A percentile compares a stretch with the other conserved stretches of the same genome.
Evolutionary conservation across 2,888 invertebrate genomes (phyloP).

Genomic region (Ormyrus nitidulus): DNA sequence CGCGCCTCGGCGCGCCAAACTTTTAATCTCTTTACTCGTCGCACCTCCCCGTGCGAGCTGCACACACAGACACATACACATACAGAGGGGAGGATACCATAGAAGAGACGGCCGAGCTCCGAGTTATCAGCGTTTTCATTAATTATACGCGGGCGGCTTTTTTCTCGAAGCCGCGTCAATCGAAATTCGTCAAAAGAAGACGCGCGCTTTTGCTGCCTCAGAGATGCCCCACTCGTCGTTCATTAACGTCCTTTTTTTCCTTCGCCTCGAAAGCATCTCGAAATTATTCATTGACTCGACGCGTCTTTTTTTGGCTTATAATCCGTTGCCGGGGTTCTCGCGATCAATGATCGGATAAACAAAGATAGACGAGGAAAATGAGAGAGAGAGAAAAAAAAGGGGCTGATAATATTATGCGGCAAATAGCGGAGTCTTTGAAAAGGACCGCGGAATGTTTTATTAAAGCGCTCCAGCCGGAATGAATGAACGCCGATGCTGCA

Average conservation of each 20-base stretch:
- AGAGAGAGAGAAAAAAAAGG: background rate
- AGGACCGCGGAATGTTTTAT: slow-evolving; percentile 12
- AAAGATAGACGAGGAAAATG: background rate
- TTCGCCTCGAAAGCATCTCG: background rate
- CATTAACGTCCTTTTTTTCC: background rate
- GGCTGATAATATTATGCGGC: background rate
- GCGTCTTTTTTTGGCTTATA: background rate
- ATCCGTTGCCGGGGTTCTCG: background rate
- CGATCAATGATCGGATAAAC: background rate
- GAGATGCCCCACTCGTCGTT: background rate
- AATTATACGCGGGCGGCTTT: background rate
- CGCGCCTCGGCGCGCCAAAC: slow-evolving; percentile 40
- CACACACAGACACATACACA: background rate
- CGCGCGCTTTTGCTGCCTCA: background rate
- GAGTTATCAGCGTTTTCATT: slow-evolving; percentile 38
- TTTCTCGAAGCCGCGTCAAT: slow-evolving; percentile 6
- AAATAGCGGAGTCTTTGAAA: background rate
- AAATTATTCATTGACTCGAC: slow-evolving; percentile 28
- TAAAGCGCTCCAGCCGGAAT: background rate
- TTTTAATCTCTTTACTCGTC: slow-evolving; percentile 50
- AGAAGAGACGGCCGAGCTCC: background rate
- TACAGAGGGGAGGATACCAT: background rate
- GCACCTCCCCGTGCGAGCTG: background rate
- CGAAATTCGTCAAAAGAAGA: slow-evolving; percentile 9
- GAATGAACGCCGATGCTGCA: background rate